A percentile compares a stretch with the other conserved stretches of the same genome.
Conservation (phyloP, 2,888 invertebrate genomes). For the Laothoe populi region DNA sequence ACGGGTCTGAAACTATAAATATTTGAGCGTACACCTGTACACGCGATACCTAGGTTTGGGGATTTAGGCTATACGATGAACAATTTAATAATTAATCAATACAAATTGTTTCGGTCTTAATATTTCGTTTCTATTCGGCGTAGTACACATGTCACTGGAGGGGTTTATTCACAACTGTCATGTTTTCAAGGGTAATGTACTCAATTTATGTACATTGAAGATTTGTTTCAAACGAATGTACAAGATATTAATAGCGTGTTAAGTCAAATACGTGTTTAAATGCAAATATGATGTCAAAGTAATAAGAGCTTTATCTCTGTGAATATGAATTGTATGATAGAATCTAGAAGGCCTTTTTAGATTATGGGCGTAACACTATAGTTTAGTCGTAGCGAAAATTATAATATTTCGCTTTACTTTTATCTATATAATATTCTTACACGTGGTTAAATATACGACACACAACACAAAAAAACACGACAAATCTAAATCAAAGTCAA, state of each 20-base stretch:
- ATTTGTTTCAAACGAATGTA: neutral
- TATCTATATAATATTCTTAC: no score
- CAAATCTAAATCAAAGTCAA: no score
- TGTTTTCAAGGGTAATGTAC: slow-evolving; percentile 6
- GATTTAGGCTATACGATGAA: neutral
- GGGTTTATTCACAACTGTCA: slow-evolving; percentile 6
- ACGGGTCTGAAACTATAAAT: neutral
- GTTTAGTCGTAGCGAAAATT: no score
- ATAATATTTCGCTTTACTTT: no score
- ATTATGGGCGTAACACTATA: no score
- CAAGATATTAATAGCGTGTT: neutral
- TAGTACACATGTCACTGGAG: neutral
- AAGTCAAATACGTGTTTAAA: neutral
- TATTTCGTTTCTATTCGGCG: slow-evolving; percentile 10
- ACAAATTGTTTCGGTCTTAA: slow-evolving; percentile 10
- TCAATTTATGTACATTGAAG: neutral
- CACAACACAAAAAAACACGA: no score
- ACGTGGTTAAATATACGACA: no score
- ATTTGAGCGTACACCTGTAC: neutral
- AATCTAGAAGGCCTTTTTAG: no score
- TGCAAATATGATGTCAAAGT: slow-evolving; percentile 3
- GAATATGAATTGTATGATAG: neutral
- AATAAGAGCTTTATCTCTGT: neutral
- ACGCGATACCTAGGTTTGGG: neutral
- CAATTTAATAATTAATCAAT: slow-evolving; percentile 4